Percentiles rank a stretch among this genome's conserved stretches.
Conservation (phyloP, 2,888 invertebrate species). For the Metallyticus violacea region DNA sequence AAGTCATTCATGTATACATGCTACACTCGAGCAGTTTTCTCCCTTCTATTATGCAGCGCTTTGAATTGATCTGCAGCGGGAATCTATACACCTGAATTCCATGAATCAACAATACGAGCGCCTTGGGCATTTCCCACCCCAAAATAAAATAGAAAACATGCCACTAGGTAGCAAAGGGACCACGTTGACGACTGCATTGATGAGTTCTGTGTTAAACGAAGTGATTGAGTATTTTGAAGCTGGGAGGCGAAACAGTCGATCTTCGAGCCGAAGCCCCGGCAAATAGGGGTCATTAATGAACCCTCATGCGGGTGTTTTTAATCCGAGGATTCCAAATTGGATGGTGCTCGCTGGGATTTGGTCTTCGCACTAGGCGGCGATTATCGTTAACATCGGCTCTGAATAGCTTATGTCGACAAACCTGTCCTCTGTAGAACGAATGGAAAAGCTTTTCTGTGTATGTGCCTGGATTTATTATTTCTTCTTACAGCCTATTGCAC, state of each 20-base stretch:
- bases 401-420: not conserved
- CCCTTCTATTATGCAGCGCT: too few species aligned
- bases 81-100: not conserved
- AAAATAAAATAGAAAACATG: not conserved
- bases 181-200: not conserved
- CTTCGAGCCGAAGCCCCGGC: not conserved
- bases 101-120: not conserved
- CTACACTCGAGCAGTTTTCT: too few species aligned
- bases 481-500: not conserved
- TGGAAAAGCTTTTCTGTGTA: not conserved
- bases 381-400: not conserved
- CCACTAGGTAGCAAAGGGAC: not conserved
- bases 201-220: not conserved
- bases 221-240: not conserved
- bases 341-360: not conserved
- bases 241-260: too few species aligned
- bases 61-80: not conserved
- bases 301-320: not conserved
- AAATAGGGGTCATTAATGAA: not conserved
- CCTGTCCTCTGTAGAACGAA: not conserved
- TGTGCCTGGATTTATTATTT: too few species aligned
- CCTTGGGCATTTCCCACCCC: not conserved
- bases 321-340: not conserved
- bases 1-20: too few species aligned
- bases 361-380: not conserved